Conservation (phyloP, 2,113 vertebrate species). For the Muntiacus reevesi region DNA sequence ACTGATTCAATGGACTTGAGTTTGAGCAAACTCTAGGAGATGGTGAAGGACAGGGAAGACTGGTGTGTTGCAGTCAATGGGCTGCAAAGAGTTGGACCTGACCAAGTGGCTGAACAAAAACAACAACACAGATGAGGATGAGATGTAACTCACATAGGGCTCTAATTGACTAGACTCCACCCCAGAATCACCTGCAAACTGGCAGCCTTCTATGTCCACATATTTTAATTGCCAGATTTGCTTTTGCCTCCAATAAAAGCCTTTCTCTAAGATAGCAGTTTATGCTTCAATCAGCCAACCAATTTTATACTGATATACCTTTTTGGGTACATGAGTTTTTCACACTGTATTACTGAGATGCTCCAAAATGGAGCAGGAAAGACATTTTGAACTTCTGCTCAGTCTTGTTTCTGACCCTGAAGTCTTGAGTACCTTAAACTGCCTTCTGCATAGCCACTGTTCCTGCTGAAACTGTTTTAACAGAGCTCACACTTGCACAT, state of each 20-base stretch:
- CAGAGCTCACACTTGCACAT: background rate
- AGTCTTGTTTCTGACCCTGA: background rate
- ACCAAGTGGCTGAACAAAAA: background rate
- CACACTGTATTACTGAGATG: background rate
- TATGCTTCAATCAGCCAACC: background rate
- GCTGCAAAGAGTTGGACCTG: background rate
- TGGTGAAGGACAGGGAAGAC: background rate
- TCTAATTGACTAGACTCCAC: background rate
- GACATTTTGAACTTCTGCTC: background rate
- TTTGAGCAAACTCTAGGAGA: background rate
- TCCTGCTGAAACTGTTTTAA: background rate
- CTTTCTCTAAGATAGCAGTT: background rate
- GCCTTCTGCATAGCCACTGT: background rate
- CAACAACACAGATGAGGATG: background rate
- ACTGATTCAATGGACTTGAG: background rate
- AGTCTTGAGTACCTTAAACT: background rate
- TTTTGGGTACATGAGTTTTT: background rate
- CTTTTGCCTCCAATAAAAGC: background rate
- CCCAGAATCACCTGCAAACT: background rate
- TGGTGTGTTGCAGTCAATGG: background rate
- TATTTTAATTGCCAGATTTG: background rate
- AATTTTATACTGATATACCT: background rate
- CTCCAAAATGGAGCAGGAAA: background rate
- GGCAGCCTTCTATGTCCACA: background rate
- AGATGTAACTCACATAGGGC: background rate